Base-by-base conservation (phyloP, 1,140 invertebrate species). In the Eriosoma lanigerum region DNA sequence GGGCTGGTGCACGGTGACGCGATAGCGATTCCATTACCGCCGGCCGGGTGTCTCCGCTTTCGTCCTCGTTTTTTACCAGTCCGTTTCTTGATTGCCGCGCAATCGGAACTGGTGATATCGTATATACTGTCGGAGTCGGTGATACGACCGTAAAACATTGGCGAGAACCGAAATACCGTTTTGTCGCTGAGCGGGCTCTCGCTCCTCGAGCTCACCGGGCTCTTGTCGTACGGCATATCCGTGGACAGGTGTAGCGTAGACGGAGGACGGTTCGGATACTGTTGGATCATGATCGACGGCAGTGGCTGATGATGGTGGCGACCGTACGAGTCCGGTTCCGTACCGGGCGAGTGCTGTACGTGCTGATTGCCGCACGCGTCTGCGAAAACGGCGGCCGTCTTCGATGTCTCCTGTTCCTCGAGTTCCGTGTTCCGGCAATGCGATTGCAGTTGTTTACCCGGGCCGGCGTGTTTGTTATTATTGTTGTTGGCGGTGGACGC, bases 61-160 rank as follows among this genome's bases (percentile, higher is more conserved):
- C 82, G 81, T 80, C 82, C 83, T 75, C n/a, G 24, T 5, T 80
- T 82, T n/a, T 83, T 78, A 12, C 83, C 76, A 3, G 82, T 76
- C 38, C 82, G 80, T 76, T 83, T 83, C 24, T 73, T 82, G 19
- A 68, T 29, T 9, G 68, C 68, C 24, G 68, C 68, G 15, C 90
- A 89, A 84, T 92, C 92, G 1, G 91, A 91, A 85, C 91, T 92
- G 10, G 91, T 90, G 85, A 91, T 92, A 85, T 72, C 68, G 84
- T 93, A 93, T 6, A 93, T 84, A 2, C 91, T 91, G 84, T 93
- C 92, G 0, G 91, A 92, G 85, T 93, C 92, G 3, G 91, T 92
- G 82, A 92, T 87, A 15, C 82, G 83, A n/a, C 90, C 89, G 84
- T 91, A 92, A 83, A 92, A 92, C 83, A 90, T 89, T 3, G 90